Evolutionary conservation across 2,113 vertebrate species (phyloP), one percentile per base, ranked within the genome.

Genomic region (Epinephelus moara): DNA sequence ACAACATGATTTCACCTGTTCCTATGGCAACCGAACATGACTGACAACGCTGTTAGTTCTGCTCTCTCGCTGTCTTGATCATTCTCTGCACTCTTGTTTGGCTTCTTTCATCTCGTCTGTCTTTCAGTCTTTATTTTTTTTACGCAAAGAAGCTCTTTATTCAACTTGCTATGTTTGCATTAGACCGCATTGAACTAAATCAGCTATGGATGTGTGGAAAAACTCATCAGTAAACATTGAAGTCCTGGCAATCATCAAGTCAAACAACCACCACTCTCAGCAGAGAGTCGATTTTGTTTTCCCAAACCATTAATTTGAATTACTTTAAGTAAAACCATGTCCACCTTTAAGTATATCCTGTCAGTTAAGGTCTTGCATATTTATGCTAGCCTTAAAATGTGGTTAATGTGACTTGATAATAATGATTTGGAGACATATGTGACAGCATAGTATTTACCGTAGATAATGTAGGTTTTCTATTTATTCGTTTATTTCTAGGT

Each of bases 11-110:
- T 60, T 61, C 23, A 37, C 37, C 45, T 67, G 79, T 80, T 86
- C 12, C 76, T 5, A 78, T 64, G 66, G 79, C 47, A 84, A 89
- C 80, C 6, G 1, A 4, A 55, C 50, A 25, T 84, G 80, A 88
- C 68, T 77, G 81, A 75, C 82, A 83, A n/a, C 7, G 66, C 21
- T 13, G 33, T 76, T n/a, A 45, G 53, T 33, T 13, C 52, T 5
- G 19, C 37, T 59, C 59, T 61, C 62, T 53, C 3, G 4, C 64
- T 17, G 40, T 70, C n/a, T 60, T 21, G n/a, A 52, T 62, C 47
- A 47, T n/a, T 68, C 37, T 17, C 60, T 23, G 7, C 60, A 21
- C 45, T 79, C 56, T 61, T 57, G 27, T 77, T 70, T 63, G 30
- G 50, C 47, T 52, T 42, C 40, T 88, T 84, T 82, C 23, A 79